A percentile compares a stretch with the other conserved stretches of the same genome.
Evolutionary conservation across 1,140 invertebrate species (phyloP).

Genomic region (Ips typographus): DNA sequence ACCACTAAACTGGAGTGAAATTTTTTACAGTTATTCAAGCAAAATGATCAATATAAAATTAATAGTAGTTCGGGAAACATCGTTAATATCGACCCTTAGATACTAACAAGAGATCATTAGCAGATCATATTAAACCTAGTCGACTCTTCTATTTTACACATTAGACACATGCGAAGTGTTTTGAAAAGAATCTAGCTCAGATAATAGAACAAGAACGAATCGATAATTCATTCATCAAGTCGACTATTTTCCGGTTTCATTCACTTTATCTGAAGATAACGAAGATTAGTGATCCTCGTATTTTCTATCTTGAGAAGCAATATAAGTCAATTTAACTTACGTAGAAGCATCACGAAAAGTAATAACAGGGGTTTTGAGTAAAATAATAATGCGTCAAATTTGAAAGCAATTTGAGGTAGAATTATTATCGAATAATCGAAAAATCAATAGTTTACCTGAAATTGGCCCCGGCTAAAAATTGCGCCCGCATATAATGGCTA

Average conservation of each 20-base stretch:
- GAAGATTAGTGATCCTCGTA: constrained; percentile 19
- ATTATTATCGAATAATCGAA: constrained; percentile 21
- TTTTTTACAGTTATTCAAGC: too few relatives aligned
- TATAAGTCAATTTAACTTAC: background rate
- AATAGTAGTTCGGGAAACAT: too few relatives aligned
- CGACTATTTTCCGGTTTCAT: constrained; percentile 27
- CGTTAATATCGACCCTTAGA: background rate
- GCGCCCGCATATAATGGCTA: background rate
- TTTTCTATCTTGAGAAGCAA: background rate
- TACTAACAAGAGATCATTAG: constrained; percentile 29
- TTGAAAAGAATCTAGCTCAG: constrained; percentile 7
- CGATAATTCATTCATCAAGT: constrained; percentile 31
- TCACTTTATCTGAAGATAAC: constrained; percentile 16
- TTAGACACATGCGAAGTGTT: constrained; percentile 18
- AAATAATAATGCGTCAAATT: background rate
- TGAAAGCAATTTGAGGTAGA: constrained; percentile 11
- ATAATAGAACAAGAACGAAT: constrained; percentile 29
- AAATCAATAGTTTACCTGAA: constrained; percentile 18
- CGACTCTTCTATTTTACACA: constrained; percentile 21
- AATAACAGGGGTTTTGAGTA: too few relatives aligned
- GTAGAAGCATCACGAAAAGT: too few relatives aligned
- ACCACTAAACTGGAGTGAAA: too few relatives aligned
- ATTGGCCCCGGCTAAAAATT: constrained; percentile 2
- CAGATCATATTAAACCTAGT: background rate
- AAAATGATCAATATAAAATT: too few relatives aligned